phyloP scores from a whole-genome alignment of 2,888 invertebrate species.

The Antitype chi region DNA sequence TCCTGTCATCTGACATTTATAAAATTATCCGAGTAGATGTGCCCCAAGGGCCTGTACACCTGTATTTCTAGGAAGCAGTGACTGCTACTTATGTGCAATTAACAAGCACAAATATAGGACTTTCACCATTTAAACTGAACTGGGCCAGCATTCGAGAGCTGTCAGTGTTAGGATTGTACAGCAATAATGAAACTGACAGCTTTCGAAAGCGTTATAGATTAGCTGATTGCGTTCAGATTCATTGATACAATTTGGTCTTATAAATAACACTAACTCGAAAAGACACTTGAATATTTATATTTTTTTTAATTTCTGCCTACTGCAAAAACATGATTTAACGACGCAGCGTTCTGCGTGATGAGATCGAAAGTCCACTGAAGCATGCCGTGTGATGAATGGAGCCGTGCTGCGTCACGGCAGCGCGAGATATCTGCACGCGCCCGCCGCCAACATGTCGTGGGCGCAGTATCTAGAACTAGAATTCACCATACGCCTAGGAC shows the following conservation, averaged over 20 bases:
- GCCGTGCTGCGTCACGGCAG: constrained; percentile 58
- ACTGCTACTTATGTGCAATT: neutral
- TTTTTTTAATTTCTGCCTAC: constrained; percentile 37
- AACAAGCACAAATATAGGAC: neutral
- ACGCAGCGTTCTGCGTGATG: constrained; percentile 42
- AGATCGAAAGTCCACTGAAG: constrained; percentile 66
- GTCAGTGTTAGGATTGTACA: neutral
- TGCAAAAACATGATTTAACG: constrained; percentile 40
- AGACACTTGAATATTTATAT: neutral
- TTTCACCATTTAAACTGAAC: neutral
- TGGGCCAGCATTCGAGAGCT: neutral
- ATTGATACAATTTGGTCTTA: neutral
- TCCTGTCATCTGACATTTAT: no score
- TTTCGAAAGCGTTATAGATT: no score
- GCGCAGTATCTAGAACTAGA: constrained; percentile 35
- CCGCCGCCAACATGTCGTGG: constrained; percentile 11
- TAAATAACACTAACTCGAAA: neutral
- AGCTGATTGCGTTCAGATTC: neutral
- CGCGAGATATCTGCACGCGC: constrained; percentile 59
- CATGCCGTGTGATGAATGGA: constrained; percentile 88
- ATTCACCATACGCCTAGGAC: neutral
- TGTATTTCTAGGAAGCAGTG: no score
- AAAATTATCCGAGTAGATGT: no score
- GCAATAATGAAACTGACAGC: neutral
- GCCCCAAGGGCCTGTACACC: neutral